Base-by-base conservation (phyloP, 2,888 invertebrate genomes). In the Oeneis ivallda region DNA sequence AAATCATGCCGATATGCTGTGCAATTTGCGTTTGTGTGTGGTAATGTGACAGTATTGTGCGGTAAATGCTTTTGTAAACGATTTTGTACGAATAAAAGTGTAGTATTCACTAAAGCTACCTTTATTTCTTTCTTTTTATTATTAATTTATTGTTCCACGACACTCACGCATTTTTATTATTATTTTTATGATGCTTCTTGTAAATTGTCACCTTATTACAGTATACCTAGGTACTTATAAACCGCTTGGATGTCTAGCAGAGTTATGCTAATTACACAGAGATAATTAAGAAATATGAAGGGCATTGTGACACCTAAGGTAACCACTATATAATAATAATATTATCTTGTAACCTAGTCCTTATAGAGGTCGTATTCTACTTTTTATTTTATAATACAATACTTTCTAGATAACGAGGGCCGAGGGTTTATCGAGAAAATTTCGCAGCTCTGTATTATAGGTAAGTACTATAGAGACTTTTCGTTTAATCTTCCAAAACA, bases 271-370 rank as follows among this genome's bases (percentile, higher is more conserved):
- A 60, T 60, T 60, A 32, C 19, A 43, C 5, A 13, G 17, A 34
- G 15, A 17, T 60, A 60, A 60, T 50, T 56, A 56, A 13, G 56
- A 50, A 60, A 37, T 39, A 60, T 37, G 47, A 60, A 60, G 60
- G 60, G 50, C 60, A 37, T 13, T 60, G 47, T 34, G 49, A 39
- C 59, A 34, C 47, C 11, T 47, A 37, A n/a, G 17, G 34, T 17
- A 59, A 49, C 17, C 32, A 54, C 15, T 56, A 26, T 41, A n/a
- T n/a, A n/a, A n/a, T n/a, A n/a, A n/a, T n/a, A n/a, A n/a, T n/a
- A n/a, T n/a, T n/a, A 19, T 41, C 19, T 41, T 56, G 7, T 41
- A 17, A 41, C 19, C 39, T 41, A 7, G 26, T 13, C 17, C 3
- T 17, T 1, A 1, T 45, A 45, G 37, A 37, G n/a, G 15, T 45